Conservation (phyloP, 53 echinoderm and acorn worm genomes). For the Hippasteria phrygiana region DNA sequence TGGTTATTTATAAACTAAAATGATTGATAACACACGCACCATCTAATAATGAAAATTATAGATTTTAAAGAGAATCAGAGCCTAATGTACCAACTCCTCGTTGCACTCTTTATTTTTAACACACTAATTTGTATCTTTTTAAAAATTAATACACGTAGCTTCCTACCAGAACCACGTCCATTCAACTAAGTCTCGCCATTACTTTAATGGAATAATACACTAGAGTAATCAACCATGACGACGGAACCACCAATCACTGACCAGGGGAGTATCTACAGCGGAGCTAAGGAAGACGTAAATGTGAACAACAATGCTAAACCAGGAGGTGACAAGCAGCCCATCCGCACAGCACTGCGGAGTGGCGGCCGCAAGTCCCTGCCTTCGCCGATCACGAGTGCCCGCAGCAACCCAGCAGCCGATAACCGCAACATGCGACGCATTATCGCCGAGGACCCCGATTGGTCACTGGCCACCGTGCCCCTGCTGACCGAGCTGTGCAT, state of each 20-base stretch:
- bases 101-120: too few relatives aligned
- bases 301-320: constrained; percentile 81
- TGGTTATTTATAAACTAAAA: too few relatives aligned
- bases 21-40: too few relatives aligned
- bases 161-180: too few relatives aligned
- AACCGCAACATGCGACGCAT: constrained; percentile 95
- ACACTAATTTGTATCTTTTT: too few relatives aligned
- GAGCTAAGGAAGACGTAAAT: constrained; percentile 70
- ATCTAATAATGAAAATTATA: too few relatives aligned
- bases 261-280: constrained; percentile 63
- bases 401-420: constrained; percentile 91
- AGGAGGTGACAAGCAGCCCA: constrained; percentile 55
- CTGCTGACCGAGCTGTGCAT: constrained; percentile 95
- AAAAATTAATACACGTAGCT: too few relatives aligned
- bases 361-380: constrained; percentile 80
- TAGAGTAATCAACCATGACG: constrained; percentile 54
- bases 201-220: too few relatives aligned
- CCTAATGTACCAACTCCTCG: too few relatives aligned
- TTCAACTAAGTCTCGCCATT: too few relatives aligned
- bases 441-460: constrained; percentile 97
- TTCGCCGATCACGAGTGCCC: constrained; percentile 93
- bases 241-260: constrained; percentile 91
- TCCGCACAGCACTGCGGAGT: constrained; percentile 48
- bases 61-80: too few relatives aligned
- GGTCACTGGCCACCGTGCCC: constrained; percentile 99